Evolutionary conservation across 2,113 vertebrate genomes (phyloP).

Genomic region (Ageneiosus marmoratus): DNA sequence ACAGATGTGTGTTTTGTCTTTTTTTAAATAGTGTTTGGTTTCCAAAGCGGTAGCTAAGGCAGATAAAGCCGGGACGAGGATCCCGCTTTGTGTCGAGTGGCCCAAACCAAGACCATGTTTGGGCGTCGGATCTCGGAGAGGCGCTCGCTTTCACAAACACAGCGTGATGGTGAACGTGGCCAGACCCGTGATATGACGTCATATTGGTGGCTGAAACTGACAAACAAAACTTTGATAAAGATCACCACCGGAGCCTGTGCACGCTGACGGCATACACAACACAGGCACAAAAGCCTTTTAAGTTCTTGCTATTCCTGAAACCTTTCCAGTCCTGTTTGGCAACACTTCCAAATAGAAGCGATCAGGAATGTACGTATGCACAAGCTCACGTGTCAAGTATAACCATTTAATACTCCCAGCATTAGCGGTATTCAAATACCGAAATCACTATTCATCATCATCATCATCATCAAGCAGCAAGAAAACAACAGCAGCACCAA

Average conservation of each 20-base stretch:
- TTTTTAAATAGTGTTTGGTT: not conserved
- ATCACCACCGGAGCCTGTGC: not conserved
- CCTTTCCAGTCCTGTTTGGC: not conserved
- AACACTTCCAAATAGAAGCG: not conserved
- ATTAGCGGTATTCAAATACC: not conserved
- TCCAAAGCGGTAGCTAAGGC: conserved; percentile 26
- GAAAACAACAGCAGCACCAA: not conserved
- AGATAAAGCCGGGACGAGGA: not conserved
- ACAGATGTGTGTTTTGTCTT: not conserved
- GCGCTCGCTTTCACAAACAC: conserved; percentile 27
- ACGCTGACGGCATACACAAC: not conserved
- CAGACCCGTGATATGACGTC: conserved; percentile 23
- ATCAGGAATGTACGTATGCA: not conserved
- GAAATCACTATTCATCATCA: not conserved
- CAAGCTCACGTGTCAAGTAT: no score
- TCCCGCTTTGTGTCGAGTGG: not conserved
- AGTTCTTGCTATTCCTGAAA: not conserved
- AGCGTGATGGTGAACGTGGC: conserved; percentile 14
- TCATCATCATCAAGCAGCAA: not conserved
- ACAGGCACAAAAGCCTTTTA: conserved; percentile 27
- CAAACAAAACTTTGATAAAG: conserved; percentile 38
- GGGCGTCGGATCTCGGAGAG: not conserved
- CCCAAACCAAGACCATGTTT: conserved; percentile 45
- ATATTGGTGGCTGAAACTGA: conserved; percentile 30
- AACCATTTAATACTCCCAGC: not conserved